Percentiles rank a stretch among this genome's conserved stretches.
Evolutionary conservation across 2,888 invertebrate species (phyloP).

Genomic region (Acleris sparsana): DNA sequence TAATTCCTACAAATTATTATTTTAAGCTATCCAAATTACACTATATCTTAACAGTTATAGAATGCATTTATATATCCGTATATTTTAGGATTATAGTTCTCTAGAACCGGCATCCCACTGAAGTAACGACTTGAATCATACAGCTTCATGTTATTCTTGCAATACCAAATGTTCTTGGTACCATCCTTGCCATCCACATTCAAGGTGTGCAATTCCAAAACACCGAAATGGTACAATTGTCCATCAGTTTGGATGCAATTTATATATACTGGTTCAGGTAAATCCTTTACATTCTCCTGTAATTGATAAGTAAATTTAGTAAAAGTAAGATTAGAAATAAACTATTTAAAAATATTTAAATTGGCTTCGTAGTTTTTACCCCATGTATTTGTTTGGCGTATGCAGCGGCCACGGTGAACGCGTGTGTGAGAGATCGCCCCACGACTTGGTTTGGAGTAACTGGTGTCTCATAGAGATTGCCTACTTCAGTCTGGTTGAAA

Average conservation of each 20-base stretch:
- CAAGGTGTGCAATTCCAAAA: slow-evolving; percentile 92
- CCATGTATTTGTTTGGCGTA: slow-evolving; percentile 91
- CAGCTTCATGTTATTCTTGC: slow-evolving; percentile 84
- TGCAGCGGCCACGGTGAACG: slow-evolving; percentile 89
- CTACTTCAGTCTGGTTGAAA: slow-evolving; percentile 85
- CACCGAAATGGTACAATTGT: slow-evolving; percentile 89
- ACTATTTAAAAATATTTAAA: slow-evolving; percentile 37
- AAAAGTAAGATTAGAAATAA: slow-evolving; percentile 32
- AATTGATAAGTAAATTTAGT: slow-evolving; percentile 44
- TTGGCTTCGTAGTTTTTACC: slow-evolving; percentile 57
- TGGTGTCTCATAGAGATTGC: slow-evolving; percentile 87
- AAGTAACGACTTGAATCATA: slow-evolving; percentile 87
- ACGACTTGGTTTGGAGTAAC: slow-evolving; percentile 87
- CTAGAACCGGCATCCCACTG: slow-evolving; percentile 85
- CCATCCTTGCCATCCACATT: slow-evolving; percentile 84
- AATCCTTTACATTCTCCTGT: slow-evolving; percentile 84
- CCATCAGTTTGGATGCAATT: slow-evolving; percentile 94
- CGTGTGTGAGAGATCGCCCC: slow-evolving; percentile 88
- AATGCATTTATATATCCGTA: slow-evolving; percentile 91
- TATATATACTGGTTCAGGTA: slow-evolving; percentile 90
- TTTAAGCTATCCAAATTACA: slow-evolving; percentile 42
- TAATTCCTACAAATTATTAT: slow-evolving; percentile 27
- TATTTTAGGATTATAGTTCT: slow-evolving; percentile 91
- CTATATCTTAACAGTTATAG: slow-evolving; percentile 85
- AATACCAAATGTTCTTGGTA: slow-evolving; percentile 92